Base-by-base conservation (phyloP, 2,113 vertebrate species). In the Oreocharis arfaki region DNA sequence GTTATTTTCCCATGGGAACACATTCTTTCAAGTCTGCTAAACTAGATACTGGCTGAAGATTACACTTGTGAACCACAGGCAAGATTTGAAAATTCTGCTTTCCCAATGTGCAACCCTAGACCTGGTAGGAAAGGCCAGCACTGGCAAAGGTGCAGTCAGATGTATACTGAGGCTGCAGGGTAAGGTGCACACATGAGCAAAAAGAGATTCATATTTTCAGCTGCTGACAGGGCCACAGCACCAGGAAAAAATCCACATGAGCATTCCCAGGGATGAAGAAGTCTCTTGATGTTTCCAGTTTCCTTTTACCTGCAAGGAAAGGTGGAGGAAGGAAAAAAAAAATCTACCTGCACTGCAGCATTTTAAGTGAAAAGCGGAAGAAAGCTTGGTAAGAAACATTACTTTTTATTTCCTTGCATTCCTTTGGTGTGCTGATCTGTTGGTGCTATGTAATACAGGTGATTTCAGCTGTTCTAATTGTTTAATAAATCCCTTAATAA, bases 1-100 rank as follows among this genome's bases (percentile, higher is more conserved):
- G 50, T 28, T 92, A 5, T 82, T 93, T 93, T 88, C 79, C 79
- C 88, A 88, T 17, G 67, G 75, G 75, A 97, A 88, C 21, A 35
- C 37, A n/a, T 57, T n/a, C 22, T 32, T 83, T 73, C 15, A n/a
- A 13, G 41, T 32, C 57, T 87, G 56, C 65, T 84, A 46, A 76
- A 64, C 41, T 17, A 94, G 75, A 83, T 65, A 37, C n/a, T 10
- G 37, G 28, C n/a, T 76, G 71, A 49, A 91, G 82, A 93, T 90
- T 89, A 91, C n/a, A 73, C 35, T 52, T 60, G 49, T 18, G 78
- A 89, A 47, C 8, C 22, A 84, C 47, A 57, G 13, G 9, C 10
- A 73, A 70, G 60, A 63, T 70, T 13, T 84, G n/a, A 78, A 89
- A 81, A 67, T 9, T 53, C 33, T n/a, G 35, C 33, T 57, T 95